phyloP scores from a whole-genome alignment of 1,140 invertebrate genomes.

The Brachionus sp. region DNA sequence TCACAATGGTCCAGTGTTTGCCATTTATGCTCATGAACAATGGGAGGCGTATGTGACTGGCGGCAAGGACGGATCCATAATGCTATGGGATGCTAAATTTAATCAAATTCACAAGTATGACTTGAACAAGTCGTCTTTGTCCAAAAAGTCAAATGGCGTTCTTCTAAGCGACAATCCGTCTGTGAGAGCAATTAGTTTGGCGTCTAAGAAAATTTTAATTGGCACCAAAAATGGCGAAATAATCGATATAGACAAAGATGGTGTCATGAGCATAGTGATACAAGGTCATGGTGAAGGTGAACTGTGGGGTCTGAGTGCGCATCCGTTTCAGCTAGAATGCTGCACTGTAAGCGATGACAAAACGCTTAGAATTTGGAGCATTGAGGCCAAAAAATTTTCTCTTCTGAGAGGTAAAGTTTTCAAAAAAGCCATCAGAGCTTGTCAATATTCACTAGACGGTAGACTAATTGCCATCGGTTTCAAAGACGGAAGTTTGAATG shows the following conservation, averaged over 20 bases:
- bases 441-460: slow-evolving; percentile 57
- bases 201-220: slow-evolving; percentile 54
- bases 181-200: slow-evolving; percentile 56
- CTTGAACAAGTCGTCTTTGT: slow-evolving; percentile 53
- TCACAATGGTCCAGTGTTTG: slow-evolving; percentile 60
- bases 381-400: slow-evolving; percentile 40
- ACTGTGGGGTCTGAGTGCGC: slow-evolving; percentile 58
- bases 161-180: slow-evolving; percentile 53
- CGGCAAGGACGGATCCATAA: slow-evolving; percentile 59
- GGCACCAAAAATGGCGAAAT: slow-evolving; percentile 59
- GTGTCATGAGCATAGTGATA: slow-evolving; percentile 53
- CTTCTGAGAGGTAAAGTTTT: slow-evolving; percentile 47
- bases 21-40: slow-evolving; percentile 58
- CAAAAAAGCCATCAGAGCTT: slow-evolving; percentile 54
- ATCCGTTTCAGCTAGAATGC: slow-evolving; percentile 54
- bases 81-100: slow-evolving; percentile 59
- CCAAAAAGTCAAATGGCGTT: slow-evolving; percentile 51
- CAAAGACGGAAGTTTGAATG: slow-evolving; percentile 54
- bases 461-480: slow-evolving; percentile 56
- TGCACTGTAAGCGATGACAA: slow-evolving; percentile 59
- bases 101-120: slow-evolving; percentile 56
- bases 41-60: slow-evolving; percentile 60
- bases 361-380: slow-evolving; percentile 56
- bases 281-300: slow-evolving; percentile 60
- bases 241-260: slow-evolving; percentile 57